Base-by-base conservation (phyloP, 2,888 invertebrate genomes). In the Drosophila melanosoma region DNA sequence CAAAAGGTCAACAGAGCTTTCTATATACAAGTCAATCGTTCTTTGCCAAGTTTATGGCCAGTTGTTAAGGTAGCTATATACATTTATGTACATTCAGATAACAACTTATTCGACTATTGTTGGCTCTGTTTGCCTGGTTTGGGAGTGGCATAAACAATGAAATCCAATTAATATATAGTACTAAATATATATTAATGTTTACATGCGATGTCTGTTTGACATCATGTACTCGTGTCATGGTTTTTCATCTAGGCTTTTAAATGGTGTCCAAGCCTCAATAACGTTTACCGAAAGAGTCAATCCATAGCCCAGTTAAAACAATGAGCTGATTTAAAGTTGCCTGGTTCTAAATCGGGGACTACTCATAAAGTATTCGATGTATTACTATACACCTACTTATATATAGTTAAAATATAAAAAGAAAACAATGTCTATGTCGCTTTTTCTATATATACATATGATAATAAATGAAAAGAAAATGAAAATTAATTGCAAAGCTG, bases 381-480 rank as follows among this genome's bases (percentile, higher is more conserved):
- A 65, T 87, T 81, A 82, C 69, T 48, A 45, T 61, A 53, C 60
- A 60, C 35, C 23, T 57, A 75, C n/a, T 36, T 60, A 62, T 68
- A 68, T 52, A 63, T 64, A 72, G 26, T 42, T 67, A 77, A n/a
- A 73, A 49, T 54, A 40, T 59, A 56, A 2, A 74, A 48, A 60
- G 42, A 33, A 61, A 49, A 33, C 76, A 79, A 74, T 83, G 82
- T 84, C 83, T 81, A 82, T 86, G 90, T 87, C 86, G 90, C 86
- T 87, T 87, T 86, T 87, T 89, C 86, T 87, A 86, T 75, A 86
- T 72, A 58, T 66, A 66, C 52, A 42, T 58, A 58, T 20, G 40
- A 84, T 75, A 78, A 75, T 76, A 72, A 89, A 79, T 67, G 79
- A 74, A 74, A 68, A 73, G 51, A 76, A 79, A 67, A 33, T 42